Evolutionary conservation across 2,888 invertebrate species (phyloP).

Genomic region (Cerceris ruficornis): DNA sequence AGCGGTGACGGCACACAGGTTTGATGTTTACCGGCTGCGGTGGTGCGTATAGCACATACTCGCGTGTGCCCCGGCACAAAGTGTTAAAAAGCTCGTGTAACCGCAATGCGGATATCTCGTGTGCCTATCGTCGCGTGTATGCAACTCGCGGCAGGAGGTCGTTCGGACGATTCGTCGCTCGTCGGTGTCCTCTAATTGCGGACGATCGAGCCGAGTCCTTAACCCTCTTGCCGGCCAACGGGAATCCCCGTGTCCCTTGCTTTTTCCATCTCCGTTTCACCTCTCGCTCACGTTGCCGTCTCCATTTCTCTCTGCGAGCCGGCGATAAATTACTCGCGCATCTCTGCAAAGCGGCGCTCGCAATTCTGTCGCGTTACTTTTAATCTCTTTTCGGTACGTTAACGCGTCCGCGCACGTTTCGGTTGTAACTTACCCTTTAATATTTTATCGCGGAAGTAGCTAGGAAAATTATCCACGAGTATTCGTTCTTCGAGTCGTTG

Average conservation of each 20-base stretch:
- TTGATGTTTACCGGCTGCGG: slow-evolving; percentile 62
- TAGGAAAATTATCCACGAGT: too few species aligned
- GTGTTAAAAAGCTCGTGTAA: slow-evolving; percentile 68
- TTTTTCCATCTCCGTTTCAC: too few species aligned
- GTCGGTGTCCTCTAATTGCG: slow-evolving; percentile 31
- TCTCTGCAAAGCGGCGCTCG: slow-evolving; percentile 13
- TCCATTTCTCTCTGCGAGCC: too few species aligned
- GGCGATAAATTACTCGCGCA: too few species aligned
- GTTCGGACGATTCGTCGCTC: slow-evolving; percentile 29
- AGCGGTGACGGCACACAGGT: slow-evolving; percentile 55
- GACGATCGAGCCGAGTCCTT: neutral
- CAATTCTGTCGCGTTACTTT: neutral
- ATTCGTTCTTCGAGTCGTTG: too few species aligned
- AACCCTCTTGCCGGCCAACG: too few species aligned
- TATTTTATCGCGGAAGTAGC: too few species aligned
- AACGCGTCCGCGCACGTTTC: too few species aligned
- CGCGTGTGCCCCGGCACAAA: slow-evolving; percentile 48
- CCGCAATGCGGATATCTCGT: slow-evolving; percentile 73
- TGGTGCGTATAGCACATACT: slow-evolving; percentile 52
- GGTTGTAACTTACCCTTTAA: too few species aligned
- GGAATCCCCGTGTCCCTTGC: too few species aligned
- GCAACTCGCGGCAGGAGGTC: slow-evolving; percentile 1
- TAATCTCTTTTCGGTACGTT: too few species aligned
- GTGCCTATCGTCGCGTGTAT: slow-evolving; percentile 36
- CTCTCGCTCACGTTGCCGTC: too few species aligned